Base-by-base conservation (phyloP, 2,888 invertebrate genomes). In the Drosophila mimetica region DNA sequence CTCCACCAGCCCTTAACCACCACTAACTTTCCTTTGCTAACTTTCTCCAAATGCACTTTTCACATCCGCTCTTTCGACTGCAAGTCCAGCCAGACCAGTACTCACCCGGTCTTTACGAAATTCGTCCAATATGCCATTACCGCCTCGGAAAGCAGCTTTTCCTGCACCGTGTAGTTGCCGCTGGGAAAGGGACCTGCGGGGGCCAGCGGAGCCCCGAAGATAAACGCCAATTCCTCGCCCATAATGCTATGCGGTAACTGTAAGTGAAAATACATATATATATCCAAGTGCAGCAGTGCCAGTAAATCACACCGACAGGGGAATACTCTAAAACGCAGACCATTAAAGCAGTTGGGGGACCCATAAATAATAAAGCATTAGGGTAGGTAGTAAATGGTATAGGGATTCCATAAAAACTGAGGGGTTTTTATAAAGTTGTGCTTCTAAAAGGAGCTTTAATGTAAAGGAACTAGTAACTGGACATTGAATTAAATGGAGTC, bases 121-220 rank as follows among this genome's bases (percentile, higher is more conserved):
- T 97, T 97, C 67, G 96, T 95, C 96, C 97, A 97, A 91, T 96
- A 94, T 75, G 95, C 94, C 96, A 98, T 97, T 82, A 97, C 94
- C 30, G 95, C 95, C 92, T 97, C 97, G 50, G 97, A 96, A 65
- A 98, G 94, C 48, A 96, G 93, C 86, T 94, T 94, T 92, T 98
- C 98, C 63, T 94, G 94, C 65, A 93, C 93, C 37, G 95, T 96
- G 92, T 96, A 97, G 84, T 95, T 94, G 50, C 93, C 93, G 42
- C 93, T 93, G 70, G 94, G 94, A 79, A 95, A 95, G 81, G 96
- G 95, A 79, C 95, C 94, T 79, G 93, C 94, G 5, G 94, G 94
- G 44, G 94, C 95, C 42, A 98, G 92, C 7, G 98, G 98, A 16
- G 96, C 95, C 18, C 98, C 98, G 78, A 98, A 95, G 51, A 97